phyloP scores from a whole-genome alignment of 2,797 vertebrate species.

The Oreonectes daqikongensis region DNA sequence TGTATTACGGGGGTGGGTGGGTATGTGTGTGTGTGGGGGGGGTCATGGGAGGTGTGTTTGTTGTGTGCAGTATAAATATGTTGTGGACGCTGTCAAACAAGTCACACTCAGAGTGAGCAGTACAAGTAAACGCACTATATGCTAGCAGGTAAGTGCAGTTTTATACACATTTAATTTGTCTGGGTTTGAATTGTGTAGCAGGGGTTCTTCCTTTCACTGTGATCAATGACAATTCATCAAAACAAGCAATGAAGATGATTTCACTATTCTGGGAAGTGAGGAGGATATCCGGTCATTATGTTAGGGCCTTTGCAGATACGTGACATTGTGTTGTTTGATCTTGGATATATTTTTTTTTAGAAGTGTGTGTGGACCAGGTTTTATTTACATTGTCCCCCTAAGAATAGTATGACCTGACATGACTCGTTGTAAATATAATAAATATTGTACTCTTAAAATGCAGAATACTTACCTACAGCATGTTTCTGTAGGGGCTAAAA shows the following conservation, averaged over 20 bases:
- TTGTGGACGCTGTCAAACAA: neutral
- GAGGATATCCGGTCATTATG: conserved; percentile 26
- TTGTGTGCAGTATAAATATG: neutral
- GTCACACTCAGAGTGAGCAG: neutral
- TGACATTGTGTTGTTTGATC: conserved; percentile 21
- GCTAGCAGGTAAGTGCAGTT: neutral
- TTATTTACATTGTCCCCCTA: neutral
- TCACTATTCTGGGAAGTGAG: conserved; percentile 29
- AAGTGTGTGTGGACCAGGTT: neutral
- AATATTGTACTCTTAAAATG: neutral
- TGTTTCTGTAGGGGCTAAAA: neutral
- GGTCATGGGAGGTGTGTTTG: conserved; percentile 19
- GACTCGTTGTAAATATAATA: neutral
- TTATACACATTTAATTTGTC: neutral
- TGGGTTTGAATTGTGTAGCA: neutral
- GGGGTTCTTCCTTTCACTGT: conserved; percentile 32
- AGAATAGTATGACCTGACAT: neutral
- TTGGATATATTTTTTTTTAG: neutral
- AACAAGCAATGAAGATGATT: conserved; percentile 32
- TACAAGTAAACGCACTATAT: neutral
- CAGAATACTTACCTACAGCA: too few species aligned
- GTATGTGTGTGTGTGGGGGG: neutral
- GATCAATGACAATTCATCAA: conserved; percentile 37
- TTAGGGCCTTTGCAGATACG: neutral
- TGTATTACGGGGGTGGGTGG: neutral